Evolutionary conservation across 2,113 vertebrate genomes (phyloP).

Genomic region (Mungos mungo): DNA sequence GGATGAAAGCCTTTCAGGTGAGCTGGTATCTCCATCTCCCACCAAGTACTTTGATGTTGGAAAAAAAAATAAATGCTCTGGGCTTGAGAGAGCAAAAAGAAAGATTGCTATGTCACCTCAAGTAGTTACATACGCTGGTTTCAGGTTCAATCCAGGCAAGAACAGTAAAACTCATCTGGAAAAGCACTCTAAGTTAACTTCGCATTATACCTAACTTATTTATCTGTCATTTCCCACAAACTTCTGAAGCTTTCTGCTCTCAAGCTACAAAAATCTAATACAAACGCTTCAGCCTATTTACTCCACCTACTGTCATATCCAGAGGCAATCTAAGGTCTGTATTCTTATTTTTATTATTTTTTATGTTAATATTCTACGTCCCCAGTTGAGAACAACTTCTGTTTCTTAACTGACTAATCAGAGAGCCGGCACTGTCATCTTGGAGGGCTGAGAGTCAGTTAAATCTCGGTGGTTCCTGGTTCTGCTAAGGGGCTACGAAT

Average conservation of each 20-base stretch:
- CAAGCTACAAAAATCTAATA: neutral
- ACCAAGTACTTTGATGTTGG: neutral
- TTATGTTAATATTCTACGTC: neutral
- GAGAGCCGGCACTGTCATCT: neutral
- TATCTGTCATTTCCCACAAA: neutral
- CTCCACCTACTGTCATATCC: neutral
- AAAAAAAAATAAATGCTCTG: neutral
- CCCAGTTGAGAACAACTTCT: neutral
- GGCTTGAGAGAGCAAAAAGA: neutral
- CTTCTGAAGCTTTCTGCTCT: slow-evolving; percentile 31
- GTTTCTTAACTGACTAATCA: neutral
- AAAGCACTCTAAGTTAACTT: neutral
- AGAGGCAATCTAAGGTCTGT: neutral
- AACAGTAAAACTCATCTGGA: neutral
- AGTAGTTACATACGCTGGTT: neutral
- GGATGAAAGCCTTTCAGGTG: neutral
- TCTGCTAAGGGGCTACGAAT: neutral
- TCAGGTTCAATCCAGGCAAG: neutral
- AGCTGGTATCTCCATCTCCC: neutral
- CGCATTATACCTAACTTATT: neutral
- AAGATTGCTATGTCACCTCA: neutral
- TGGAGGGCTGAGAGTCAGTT: neutral
- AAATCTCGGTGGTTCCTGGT: neutral
- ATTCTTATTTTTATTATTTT: neutral
- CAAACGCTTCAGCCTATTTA: neutral